A percentile compares a stretch with the other conserved stretches of the same genome.
Conservation (phyloP, 2,113 vertebrate species). For the Ameiurus melas region DNA sequence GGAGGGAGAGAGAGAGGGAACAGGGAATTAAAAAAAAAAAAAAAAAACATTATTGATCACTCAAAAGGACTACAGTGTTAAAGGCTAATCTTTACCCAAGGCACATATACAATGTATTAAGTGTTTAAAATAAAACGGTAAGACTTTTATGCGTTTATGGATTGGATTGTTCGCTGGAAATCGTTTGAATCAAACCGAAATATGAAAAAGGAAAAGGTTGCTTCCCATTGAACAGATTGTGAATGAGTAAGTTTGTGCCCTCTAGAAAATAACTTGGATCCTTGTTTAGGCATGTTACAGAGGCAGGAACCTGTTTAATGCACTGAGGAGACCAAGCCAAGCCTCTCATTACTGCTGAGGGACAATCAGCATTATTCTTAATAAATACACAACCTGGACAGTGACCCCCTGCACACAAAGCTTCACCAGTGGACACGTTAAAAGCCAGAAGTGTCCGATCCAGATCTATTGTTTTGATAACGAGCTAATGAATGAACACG, state of each 20-base stretch:
- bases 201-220: neutral
- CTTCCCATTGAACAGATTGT: constrained; percentile 9
- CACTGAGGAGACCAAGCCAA: neutral
- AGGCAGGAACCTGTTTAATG: neutral
- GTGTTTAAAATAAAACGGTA: neutral
- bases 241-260: constrained; percentile 25
- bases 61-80: constrained; percentile 6
- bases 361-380: neutral
- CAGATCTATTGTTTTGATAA: neutral
- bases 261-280: constrained; percentile 1
- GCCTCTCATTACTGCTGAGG: neutral
- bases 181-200: neutral
- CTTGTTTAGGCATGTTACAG: constrained; percentile 28
- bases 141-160: neutral
- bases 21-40: neutral
- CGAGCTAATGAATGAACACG: neutral
- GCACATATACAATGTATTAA: neutral
- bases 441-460: neutral
- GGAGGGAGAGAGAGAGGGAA: neutral
- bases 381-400: neutral
- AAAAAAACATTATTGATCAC: constrained; percentile 20
- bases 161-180: neutral
- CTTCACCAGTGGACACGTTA: too few relatives aligned
- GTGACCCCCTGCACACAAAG: neutral
- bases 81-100: constrained; percentile 7